A percentile compares a stretch with the other conserved stretches of the same genome.
These are phyloP conservation scores for Pandemis corylana DNA, from an alignment of 2,888 invertebrate genomes.

Conservation along the genomic window DNA sequence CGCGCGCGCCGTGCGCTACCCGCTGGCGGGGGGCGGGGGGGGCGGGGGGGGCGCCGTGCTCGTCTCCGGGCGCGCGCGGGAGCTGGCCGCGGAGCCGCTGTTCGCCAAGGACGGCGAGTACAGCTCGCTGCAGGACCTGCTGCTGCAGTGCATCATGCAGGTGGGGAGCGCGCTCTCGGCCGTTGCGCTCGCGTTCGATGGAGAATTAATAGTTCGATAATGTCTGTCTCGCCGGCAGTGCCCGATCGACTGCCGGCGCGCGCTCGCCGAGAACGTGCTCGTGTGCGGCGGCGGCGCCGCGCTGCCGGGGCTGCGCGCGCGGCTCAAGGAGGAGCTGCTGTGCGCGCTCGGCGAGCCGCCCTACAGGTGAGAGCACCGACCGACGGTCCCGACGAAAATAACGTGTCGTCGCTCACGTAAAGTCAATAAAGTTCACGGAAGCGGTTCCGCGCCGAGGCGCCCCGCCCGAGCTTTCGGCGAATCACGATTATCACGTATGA, in stretches of 20 bases:
- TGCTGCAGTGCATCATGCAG: constrained; percentile 92
- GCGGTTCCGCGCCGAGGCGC: too few species aligned
- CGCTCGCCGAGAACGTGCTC: constrained; percentile 92
- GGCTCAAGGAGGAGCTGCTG: constrained; percentile 91
- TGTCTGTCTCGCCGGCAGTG: constrained; percentile 76
- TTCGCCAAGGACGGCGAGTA: constrained; percentile 87
- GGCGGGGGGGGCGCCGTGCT: constrained; percentile 87
- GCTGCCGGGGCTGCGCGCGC: constrained; percentile 92
- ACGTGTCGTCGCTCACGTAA: too few species aligned
- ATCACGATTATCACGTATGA: background rate
- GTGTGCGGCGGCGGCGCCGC: constrained; percentile 94
- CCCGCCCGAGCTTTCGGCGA: too few species aligned
- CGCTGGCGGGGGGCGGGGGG: constrained; percentile 83
- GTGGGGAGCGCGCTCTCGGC: constrained; percentile 56
- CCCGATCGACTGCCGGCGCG: constrained; percentile 91
- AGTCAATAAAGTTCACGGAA: too few species aligned
- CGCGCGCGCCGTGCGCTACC: constrained; percentile 88
- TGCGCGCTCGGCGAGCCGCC: constrained; percentile 86
- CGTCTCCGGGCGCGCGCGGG: constrained; percentile 87
- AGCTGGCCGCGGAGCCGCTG: constrained; percentile 89
- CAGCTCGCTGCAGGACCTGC: constrained; percentile 90
- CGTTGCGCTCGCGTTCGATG: too few species aligned
- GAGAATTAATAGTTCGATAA: too few species aligned
- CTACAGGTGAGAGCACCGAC: constrained; percentile 76
- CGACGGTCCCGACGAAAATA: too few species aligned